Evolutionary conservation across 2,888 invertebrate genomes (phyloP).

Genomic region (Sesia bembeciformis): DNA sequence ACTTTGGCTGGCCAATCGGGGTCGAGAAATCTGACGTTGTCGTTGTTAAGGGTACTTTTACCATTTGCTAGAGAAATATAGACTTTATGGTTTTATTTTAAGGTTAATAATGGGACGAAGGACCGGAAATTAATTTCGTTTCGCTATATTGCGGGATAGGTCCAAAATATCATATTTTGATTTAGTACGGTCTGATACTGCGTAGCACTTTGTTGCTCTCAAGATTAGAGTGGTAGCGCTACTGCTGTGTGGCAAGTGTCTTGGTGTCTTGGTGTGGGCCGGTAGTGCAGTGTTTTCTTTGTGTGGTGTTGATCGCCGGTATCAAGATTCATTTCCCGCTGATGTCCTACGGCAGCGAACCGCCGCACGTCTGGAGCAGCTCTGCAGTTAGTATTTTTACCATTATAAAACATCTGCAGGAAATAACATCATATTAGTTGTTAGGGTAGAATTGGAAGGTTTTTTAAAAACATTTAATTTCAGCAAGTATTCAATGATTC

Average conservation of each 20-base stretch:
- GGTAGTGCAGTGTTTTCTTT: slow-evolving; percentile 8
- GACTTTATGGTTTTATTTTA: neutral
- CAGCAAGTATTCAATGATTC: too few relatives aligned
- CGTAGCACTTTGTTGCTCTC: slow-evolving; percentile 5
- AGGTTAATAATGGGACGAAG: slow-evolving; percentile 13
- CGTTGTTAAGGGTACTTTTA: slow-evolving; percentile 30
- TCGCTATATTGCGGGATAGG: slow-evolving; percentile 28
- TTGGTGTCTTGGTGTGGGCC: slow-evolving; percentile 13
- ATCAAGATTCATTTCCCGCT: slow-evolving; percentile 74
- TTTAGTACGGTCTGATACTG: slow-evolving; percentile 43
- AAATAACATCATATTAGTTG: too few relatives aligned
- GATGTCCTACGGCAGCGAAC: slow-evolving; percentile 71
- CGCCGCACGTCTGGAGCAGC: slow-evolving; percentile 72
- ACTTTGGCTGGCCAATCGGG: slow-evolving; percentile 41
- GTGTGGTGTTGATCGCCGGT: slow-evolving; percentile 25
- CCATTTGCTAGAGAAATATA: slow-evolving; percentile 8
- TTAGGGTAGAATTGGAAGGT: too few relatives aligned
- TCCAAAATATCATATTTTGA: slow-evolving; percentile 46
- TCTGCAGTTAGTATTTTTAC: slow-evolving; percentile 42
- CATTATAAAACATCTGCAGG: neutral
- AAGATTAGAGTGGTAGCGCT: neutral
- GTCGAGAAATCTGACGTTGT: slow-evolving; percentile 46
- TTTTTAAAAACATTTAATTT: too few relatives aligned
- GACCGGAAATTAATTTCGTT: slow-evolving; percentile 40
- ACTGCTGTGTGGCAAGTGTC: slow-evolving; percentile 15